Evolutionary conservation across 2,888 invertebrate genomes (phyloP), one percentile per base, ranked within the genome.

Genomic region (Sialis fuliginosa): DNA sequence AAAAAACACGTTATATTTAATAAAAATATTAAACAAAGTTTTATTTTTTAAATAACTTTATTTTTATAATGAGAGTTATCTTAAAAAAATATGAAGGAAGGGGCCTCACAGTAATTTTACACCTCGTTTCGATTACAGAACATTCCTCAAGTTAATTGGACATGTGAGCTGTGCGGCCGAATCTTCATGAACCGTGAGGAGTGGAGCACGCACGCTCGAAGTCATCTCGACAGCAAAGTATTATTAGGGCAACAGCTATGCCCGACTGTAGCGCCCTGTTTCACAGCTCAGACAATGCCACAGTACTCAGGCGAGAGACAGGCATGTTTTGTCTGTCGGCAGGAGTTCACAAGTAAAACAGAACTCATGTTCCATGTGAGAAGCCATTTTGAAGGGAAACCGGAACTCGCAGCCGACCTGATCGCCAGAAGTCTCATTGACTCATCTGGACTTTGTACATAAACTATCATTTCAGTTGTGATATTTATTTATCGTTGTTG

Each of bases 151-250:
- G 47, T 81, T 44, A 81, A 79, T 52, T 83, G 82, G 81, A 77
- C 79, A 1, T 83, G 83, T 56, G 82, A 83, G 60, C 66, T 82
- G 33, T 83, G 83, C 54, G 82, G 82, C 1, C 66, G 81, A 52
- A 72, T 80, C 61, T 74, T 82, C 59, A 75, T 79, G 6, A 79
- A 77, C 22, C 68, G 83, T 51, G 83, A 83, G 57, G 83, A 83
- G 59, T 83, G 83, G 83, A 79, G 75, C 50, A 74, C 79, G 31
- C 83, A 83, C 58, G 81, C 82, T 48, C 77, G 81, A 67, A 75
- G 77, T 49, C 79, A 79, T 60, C 64, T 79, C 52, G 79, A 78
- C 42, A 77, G 66, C 57, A 59, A 59, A 30, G 39, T 46, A 13
- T 40, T 13, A 50, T 52, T 43, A 37, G 47, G 13, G 44, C 55